phyloP scores from a whole-genome alignment of 2,888 invertebrate species.

The Mesorhabditis sp. region DNA sequence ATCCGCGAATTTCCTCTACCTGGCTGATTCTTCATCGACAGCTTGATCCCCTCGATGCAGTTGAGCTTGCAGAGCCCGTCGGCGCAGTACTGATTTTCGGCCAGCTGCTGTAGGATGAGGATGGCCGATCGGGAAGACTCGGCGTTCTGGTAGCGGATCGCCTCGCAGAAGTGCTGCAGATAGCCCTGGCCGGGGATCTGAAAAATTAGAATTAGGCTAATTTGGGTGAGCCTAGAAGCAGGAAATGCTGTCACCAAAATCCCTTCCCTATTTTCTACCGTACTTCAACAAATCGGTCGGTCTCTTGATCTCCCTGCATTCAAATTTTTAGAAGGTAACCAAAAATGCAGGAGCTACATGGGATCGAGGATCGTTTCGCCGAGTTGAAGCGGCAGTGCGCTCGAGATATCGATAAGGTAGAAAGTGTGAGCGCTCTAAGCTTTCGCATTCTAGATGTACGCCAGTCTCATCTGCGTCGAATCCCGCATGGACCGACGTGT shows the following conservation, averaged over 20 bases:
- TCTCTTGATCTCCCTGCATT: no score
- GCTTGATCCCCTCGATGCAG: constrained; percentile 82
- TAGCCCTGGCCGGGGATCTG: constrained; percentile 63
- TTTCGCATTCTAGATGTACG: no score
- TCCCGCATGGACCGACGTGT: background rate
- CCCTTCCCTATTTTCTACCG: no score
- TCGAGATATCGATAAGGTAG: no score
- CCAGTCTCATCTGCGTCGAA: background rate
- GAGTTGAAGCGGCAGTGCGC: no score
- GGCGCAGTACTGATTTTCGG: constrained; percentile 73
- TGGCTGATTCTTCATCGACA: constrained; percentile 78
- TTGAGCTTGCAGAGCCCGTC: constrained; percentile 80
- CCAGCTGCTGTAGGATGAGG: constrained; percentile 80
- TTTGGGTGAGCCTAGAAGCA: background rate
- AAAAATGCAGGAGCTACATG: no score
- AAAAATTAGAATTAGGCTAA: constrained; percentile 9
- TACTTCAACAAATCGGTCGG: no score
- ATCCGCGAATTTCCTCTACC: constrained; percentile 63
- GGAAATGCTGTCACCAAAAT: no score
- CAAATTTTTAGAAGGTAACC: no score
- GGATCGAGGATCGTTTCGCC: no score
- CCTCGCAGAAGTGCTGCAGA: constrained; percentile 62
- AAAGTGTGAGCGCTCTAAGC: no score
- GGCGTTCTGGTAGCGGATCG: constrained; percentile 68
- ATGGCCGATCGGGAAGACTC: constrained; percentile 76